Evolutionary conservation across 2,888 invertebrate species (phyloP), one percentile per base, ranked within the genome.

Genomic region (Scaeva pyrastri): DNA sequence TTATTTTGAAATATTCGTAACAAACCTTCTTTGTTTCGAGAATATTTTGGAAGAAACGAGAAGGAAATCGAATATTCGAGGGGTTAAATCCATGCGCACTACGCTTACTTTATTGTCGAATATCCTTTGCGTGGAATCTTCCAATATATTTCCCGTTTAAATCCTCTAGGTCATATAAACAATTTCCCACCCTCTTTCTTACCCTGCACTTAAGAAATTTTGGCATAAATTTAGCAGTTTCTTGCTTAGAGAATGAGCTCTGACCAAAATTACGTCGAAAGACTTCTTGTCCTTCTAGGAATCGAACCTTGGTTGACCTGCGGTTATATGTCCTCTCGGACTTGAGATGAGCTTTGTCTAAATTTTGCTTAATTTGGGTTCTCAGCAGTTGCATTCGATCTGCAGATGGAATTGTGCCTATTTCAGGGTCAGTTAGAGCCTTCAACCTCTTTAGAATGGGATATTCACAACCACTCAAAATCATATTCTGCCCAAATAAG

Each of bases 161-260:
- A 48, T 66, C 48, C 16, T 66, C 64, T 4, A 66, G 14, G 12
- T 31, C 16, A 48, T 66, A 66, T 3, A 66, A 31, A 10, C 64
- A 31, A 31, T 64, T 48, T 16, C 45, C 64, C 48, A 48, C 8
- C 11, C 5, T 31, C n/a, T 23, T 31, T 26, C 64, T 66, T 1
- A 48, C 48, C 16, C 64, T 36, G 14, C 36, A 52, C 21, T 52
- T 68, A 2, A 68, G 36, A 52, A 68, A 68, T 41, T 52, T 68
- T 1, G 52, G 52, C 12, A 14, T 14, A n/a, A 52, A 68, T 10
- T 68, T 68, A 16, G 56, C 21, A 7, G 56, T 56, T 36, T n/a
- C 12, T 12, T 56, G 36, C 12, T 56, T 56, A 3, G 56, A 56
- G 14, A 56, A 52, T 12, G 52, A 52, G 19, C 23, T 52, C 6